Base-by-base conservation (phyloP, 1,140 invertebrate species). In the Drosophila mojavensis region DNA sequence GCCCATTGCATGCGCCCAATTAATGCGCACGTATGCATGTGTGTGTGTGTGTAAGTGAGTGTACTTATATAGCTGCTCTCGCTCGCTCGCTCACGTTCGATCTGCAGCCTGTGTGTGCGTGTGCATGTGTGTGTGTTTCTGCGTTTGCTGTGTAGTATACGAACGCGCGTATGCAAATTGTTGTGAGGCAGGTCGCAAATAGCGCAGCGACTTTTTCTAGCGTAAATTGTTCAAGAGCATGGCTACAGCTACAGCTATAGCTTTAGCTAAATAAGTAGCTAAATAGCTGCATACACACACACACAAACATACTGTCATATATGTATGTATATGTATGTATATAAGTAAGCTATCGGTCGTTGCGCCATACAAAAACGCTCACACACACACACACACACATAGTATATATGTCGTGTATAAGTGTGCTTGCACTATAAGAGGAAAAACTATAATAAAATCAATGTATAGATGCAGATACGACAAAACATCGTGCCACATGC, bases 101-200 rank as follows among this genome's bases (percentile, higher is more conserved):
- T 55, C 55, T 56, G 56, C 39, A 51, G 79, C 59, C 66, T 51
- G 51, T 47, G 45, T 41, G 48, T 43, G 50, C 68, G 72, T 62
- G 28, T 59, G 76, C 77, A 71, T 51, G 69, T 39, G 36, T 56
- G 48, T 24, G 56, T 41, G 20, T 24, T 24, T 24, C 20, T 24
- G 45, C 70, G 77, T 9, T 36, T 61, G 36, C 58, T 77, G 79
- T 51, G 69, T 13, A 39, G 11, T 39, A 39, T 43, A 77, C 47
- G 59, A 59, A 68, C 71, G 55, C 59, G 62, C 63, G 61, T 79
- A 85, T 86, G 81, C 75, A 86, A 85, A 86, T 75, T 86, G 78
- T 36, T 71, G 81, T 84, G 81, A 58, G 81, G 81, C 81, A 84
- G 81, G 81, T 84, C 81, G 81, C 81, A 81, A 85, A 84, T 75